Conservation (phyloP, 53 echinoderm and acorn worm species). For the Henricia sp. region DNA sequence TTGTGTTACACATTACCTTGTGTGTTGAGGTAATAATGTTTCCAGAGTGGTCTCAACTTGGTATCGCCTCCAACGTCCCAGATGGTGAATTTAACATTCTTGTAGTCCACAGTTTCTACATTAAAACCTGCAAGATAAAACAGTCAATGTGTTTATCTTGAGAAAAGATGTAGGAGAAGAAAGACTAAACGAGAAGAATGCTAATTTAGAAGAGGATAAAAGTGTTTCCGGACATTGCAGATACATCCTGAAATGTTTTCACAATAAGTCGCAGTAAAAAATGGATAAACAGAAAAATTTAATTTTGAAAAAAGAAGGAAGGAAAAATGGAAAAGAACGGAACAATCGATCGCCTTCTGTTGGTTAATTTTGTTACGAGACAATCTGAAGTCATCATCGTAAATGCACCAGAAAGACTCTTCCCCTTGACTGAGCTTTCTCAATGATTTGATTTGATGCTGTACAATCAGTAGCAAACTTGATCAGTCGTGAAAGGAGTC, state of each 20-base stretch:
- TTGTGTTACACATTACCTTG: too few relatives aligned
- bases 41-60: slow-evolving; percentile 91
- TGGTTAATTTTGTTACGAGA: not conserved
- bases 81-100: slow-evolving; percentile 92
- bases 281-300: too few relatives aligned
- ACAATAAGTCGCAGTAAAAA: too few relatives aligned
- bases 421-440: slow-evolving; percentile 1
- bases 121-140: slow-evolving; percentile 79
- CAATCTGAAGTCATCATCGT: not conserved
- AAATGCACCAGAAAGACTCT: not conserved
- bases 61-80: slow-evolving; percentile 98
- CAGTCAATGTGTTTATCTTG: not conserved
- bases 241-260: too few relatives aligned
- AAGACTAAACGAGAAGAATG: not conserved
- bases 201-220: too few relatives aligned
- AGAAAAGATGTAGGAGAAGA: not conserved
- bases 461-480: slow-evolving; percentile 44
- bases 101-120: slow-evolving; percentile 94
- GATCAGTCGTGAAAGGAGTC: slow-evolving; percentile 18
- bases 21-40: slow-evolving; percentile 97
- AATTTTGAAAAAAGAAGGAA: too few relatives aligned
- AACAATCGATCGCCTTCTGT: too few relatives aligned
- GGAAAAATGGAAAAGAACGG: too few relatives aligned
- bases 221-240: not conserved
- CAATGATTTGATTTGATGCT: slow-evolving; percentile 35